phyloP scores from a whole-genome alignment of 2,113 vertebrate genomes.

The Notarius lentiginosus region DNA sequence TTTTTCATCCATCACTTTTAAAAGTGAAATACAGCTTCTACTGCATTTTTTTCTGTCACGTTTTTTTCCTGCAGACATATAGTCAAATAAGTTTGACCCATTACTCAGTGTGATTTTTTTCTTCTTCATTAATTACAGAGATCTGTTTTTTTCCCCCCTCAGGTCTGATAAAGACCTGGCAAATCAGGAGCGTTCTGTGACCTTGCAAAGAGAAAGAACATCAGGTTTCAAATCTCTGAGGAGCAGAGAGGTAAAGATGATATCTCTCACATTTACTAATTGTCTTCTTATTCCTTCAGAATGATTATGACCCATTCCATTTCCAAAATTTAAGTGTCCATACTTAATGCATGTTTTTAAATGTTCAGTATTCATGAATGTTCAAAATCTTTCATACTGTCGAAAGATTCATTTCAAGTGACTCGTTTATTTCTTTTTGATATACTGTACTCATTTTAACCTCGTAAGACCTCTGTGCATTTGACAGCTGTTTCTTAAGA shows the following conservation, averaged over 20 bases:
- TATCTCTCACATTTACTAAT: background rate
- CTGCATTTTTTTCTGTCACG: background rate
- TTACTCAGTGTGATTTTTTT: background rate
- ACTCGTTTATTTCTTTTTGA: background rate
- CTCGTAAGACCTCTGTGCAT: background rate
- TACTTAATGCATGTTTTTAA: background rate
- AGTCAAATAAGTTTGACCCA: too few species aligned
- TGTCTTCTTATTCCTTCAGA: background rate
- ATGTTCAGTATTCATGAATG: background rate
- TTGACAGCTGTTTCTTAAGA: background rate
- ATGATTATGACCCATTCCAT: background rate
- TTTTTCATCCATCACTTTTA: background rate
- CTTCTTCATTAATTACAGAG: background rate
- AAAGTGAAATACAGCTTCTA: background rate
- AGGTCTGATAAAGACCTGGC: conserved; percentile 75
- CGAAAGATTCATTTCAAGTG: background rate
- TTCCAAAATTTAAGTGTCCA: background rate
- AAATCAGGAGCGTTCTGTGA: conserved; percentile 64
- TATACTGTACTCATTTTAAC: background rate
- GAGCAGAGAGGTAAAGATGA: conserved; percentile 64
- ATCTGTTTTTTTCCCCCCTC: conserved; percentile 22
- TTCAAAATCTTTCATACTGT: background rate
- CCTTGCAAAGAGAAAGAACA: conserved; percentile 69
- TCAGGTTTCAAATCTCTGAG: conserved; percentile 71
- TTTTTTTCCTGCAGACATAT: background rate